Evolutionary conservation across 2,113 vertebrate species (phyloP).

Genomic region (Carettochelys insculpta): DNA sequence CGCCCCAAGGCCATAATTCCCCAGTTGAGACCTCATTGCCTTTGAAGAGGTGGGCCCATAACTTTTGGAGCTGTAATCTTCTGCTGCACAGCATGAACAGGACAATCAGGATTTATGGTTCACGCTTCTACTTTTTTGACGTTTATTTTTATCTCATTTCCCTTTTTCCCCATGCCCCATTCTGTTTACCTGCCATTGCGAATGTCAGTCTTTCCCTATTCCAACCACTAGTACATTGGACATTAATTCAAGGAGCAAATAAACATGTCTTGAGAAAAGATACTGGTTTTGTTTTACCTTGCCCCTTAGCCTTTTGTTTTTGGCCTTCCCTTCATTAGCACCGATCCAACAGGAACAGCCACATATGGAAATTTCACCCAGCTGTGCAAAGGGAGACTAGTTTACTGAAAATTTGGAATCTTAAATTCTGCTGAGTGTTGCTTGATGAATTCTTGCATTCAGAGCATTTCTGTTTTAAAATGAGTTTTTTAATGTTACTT

Average conservation of each 20-base stretch:
- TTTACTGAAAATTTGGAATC: neutral
- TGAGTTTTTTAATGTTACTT: too few relatives aligned
- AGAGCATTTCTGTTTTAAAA: neutral
- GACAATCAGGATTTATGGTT: too few relatives aligned
- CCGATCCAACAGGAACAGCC: neutral
- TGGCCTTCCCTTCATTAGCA: neutral
- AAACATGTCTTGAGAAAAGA: neutral
- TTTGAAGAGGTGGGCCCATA: too few relatives aligned
- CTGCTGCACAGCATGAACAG: too few relatives aligned
- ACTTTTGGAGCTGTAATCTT: too few relatives aligned
- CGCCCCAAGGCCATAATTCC: too few relatives aligned
- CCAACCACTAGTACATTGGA: too few relatives aligned
- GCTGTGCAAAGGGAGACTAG: neutral
- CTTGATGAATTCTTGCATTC: neutral
- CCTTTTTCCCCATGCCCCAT: neutral
- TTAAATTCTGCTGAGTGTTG: neutral
- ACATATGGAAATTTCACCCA: neutral
- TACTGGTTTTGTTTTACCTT: neutral
- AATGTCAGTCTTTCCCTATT: neutral
- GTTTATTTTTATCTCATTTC: too few relatives aligned
- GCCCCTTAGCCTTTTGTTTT: too few relatives aligned
- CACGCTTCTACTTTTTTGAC: too few relatives aligned
- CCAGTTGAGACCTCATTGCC: too few relatives aligned
- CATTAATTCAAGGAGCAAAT: neutral
- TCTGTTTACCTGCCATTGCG: neutral